phyloP scores from a whole-genome alignment of 2,113 vertebrate genomes.

The Cyprinodon brontotheroides region DNA sequence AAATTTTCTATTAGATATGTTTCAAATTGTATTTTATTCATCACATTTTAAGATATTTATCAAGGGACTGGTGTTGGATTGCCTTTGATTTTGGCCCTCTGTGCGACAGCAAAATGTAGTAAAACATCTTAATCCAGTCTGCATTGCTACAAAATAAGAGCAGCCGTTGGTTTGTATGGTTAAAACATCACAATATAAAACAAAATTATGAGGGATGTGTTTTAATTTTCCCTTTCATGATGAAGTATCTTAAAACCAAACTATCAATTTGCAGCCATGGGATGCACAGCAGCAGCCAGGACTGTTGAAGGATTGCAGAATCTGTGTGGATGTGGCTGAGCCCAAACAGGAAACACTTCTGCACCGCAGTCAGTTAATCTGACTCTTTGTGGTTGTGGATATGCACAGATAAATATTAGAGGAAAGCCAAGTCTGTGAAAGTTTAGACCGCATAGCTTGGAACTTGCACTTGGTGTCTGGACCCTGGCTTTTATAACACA shows the following conservation, averaged over 20 bases:
- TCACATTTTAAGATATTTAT: neutral
- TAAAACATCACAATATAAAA: neutral
- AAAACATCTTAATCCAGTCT: neutral
- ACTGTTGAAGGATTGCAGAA: conserved; percentile 42
- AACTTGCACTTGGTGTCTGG: conserved; percentile 50
- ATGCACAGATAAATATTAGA: conserved; percentile 65
- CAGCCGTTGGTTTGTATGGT: neutral
- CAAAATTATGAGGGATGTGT: conserved; percentile 1
- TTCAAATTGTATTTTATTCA: neutral
- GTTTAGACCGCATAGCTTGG: conserved; percentile 62
- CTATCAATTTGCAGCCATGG: conserved; percentile 24
- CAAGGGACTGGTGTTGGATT: neutral
- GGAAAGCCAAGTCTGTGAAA: conserved; percentile 68
- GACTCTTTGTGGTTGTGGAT: conserved; percentile 70
- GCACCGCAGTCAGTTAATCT: conserved; percentile 72
- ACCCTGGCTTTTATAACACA: conserved; percentile 51
- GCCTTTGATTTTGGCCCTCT: neutral
- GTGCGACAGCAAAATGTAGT: neutral
- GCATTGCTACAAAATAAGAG: neutral
- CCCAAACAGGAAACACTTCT: conserved; percentile 77
- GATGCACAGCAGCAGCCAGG: conserved; percentile 35
- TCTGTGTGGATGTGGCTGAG: conserved; percentile 72
- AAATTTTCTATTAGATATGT: neutral
- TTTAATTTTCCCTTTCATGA: neutral
- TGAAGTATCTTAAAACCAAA: conserved; percentile 5